Conservation (phyloP, 2,888 invertebrate species). For the Trachelus tabidus region DNA sequence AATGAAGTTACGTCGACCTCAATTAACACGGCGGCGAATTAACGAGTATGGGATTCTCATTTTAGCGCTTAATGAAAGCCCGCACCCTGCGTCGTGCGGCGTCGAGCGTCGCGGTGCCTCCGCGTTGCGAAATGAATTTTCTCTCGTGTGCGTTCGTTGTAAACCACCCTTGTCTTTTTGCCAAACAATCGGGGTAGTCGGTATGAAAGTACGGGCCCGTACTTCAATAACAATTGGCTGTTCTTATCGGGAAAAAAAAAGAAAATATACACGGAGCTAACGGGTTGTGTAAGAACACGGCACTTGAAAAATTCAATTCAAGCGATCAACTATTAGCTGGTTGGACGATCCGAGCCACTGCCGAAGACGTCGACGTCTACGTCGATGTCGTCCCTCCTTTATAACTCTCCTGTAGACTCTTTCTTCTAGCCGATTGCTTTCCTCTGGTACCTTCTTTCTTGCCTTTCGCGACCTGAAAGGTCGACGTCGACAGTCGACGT, state of each 20-base stretch:
- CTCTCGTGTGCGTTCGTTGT: neutral
- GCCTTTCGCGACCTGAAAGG: neutral
- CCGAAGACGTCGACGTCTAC: neutral
- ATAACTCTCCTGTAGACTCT: neutral
- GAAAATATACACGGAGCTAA: neutral
- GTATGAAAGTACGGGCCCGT: neutral
- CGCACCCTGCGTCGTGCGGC: neutral
- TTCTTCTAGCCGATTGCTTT: neutral
- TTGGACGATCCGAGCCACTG: neutral
- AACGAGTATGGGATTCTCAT: conserved; percentile 26
- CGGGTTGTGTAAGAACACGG: neutral
- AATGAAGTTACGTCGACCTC: conserved; percentile 30
- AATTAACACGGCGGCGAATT: conserved; percentile 22
- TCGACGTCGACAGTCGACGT: neutral
- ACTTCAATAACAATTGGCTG: neutral
- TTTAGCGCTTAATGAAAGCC: conserved; percentile 35
- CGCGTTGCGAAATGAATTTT: conserved; percentile 26
- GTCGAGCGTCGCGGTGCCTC: neutral
- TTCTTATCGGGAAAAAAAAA: neutral
- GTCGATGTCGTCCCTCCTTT: neutral
- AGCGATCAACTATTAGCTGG: neutral
- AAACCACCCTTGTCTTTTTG: neutral
- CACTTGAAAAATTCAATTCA: neutral
- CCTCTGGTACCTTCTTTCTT: neutral
- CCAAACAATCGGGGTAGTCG: neutral